Conservation (phyloP, 2,113 vertebrate genomes). For the Tychaedon coryphoeus region DNA sequence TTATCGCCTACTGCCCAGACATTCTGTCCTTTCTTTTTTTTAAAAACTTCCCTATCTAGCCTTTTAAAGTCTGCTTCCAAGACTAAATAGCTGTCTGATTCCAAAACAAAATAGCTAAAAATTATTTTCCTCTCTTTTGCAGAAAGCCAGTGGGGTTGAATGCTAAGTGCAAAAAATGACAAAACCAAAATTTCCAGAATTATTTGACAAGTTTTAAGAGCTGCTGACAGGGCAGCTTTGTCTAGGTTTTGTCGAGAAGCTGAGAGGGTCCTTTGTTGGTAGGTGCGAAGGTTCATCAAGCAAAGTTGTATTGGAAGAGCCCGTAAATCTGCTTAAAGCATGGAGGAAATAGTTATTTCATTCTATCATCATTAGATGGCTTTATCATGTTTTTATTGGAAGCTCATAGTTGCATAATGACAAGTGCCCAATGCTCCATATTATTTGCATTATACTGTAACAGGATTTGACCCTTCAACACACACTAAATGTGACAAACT, state of each 20-base stretch:
- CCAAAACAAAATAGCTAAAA: not conserved
- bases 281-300: constrained; percentile 43
- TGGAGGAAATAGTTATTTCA: not conserved
- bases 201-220: not conserved
- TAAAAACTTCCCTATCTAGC: not conserved
- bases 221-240: not conserved
- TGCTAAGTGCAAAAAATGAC: constrained; percentile 8
- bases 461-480: not conserved
- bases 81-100: not conserved
- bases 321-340: not conserved
- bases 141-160: not conserved
- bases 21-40: not conserved
- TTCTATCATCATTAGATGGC: not conserved
- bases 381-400: not conserved
- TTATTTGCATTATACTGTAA: not conserved
- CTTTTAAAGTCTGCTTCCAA: constrained; percentile 25
- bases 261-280: not conserved
- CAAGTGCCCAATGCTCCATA: not conserved
- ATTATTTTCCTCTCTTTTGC: not conserved
- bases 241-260: not conserved
- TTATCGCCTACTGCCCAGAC: not conserved
- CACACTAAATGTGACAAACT: not conserved
- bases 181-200: not conserved
- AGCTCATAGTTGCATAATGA: not conserved
- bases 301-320: not conserved